phyloP scores from a whole-genome alignment of 2,113 vertebrate species.

The Beaufortia kweichowensis region DNA sequence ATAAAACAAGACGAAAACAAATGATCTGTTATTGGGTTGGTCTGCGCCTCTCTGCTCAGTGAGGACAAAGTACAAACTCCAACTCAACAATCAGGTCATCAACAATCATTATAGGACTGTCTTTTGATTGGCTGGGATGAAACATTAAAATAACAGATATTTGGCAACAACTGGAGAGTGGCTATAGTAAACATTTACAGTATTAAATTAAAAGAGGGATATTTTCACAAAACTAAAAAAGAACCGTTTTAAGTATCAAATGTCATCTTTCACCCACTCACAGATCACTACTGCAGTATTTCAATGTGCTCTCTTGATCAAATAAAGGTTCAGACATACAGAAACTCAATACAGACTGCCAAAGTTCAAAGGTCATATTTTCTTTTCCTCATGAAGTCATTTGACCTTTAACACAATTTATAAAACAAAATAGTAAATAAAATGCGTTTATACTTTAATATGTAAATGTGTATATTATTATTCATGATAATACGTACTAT shows the following conservation, averaged over 20 bases:
- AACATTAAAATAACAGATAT: constrained; percentile 13
- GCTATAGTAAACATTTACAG: not conserved
- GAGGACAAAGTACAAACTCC: constrained; percentile 63
- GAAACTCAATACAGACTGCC: constrained; percentile 14
- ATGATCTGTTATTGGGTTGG: not conserved
- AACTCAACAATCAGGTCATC: constrained; percentile 49
- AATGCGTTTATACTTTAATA: not conserved
- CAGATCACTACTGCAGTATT: not conserved
- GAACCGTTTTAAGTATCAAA: not conserved
- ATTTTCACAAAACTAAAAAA: not conserved
- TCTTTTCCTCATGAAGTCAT: constrained; percentile 24
- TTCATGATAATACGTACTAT: not conserved
- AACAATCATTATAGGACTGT: constrained; percentile 9
- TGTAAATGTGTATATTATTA: not conserved
- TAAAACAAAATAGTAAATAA: constrained; percentile 4
- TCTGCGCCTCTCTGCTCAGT: constrained; percentile 17
- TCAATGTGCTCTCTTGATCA: not conserved
- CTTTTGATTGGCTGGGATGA: constrained; percentile 15
- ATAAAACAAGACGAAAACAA: constrained; percentile 13
- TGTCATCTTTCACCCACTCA: not conserved
- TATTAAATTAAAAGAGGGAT: not conserved
- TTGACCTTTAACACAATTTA: constrained; percentile 50
- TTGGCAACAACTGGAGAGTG: not conserved
- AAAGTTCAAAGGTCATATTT: constrained; percentile 46
- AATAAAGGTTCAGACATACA: constrained; percentile 11